These are phyloP conservation scores for Clarias laeviceps DNA, from an alignment of 2,797 vertebrate genomes.

Conservation along the genomic window DNA sequence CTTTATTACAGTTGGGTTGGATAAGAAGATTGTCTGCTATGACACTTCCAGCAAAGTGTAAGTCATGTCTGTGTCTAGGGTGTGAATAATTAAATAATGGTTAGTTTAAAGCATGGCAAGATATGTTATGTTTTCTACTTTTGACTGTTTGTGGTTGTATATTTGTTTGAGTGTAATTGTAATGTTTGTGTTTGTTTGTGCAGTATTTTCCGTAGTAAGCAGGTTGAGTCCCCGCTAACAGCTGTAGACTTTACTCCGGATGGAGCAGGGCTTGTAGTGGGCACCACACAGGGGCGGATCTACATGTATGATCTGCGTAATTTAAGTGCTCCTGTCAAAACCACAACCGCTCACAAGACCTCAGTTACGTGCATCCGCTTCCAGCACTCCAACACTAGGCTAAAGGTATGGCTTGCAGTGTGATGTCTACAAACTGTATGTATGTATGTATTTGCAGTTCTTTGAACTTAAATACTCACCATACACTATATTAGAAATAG, in stretches of 20 bases:
- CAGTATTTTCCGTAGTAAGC: slow-evolving; percentile 86
- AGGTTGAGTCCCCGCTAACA: slow-evolving; percentile 87
- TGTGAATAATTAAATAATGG: not conserved
- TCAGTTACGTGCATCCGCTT: slow-evolving; percentile 91
- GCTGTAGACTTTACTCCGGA: slow-evolving; percentile 91
- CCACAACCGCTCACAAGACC: slow-evolving; percentile 87
- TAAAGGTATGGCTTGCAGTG: slow-evolving; percentile 65
- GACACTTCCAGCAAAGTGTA: slow-evolving; percentile 95
- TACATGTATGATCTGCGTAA: slow-evolving; percentile 96
- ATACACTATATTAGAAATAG: too few relatives aligned
- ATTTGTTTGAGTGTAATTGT: not conserved
- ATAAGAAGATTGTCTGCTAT: slow-evolving; percentile 96
- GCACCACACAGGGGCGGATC: slow-evolving; percentile 91
- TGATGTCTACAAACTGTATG: not conserved
- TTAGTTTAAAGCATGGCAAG: not conserved
- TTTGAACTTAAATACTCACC: not conserved
- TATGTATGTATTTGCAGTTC: not conserved
- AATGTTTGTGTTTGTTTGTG: not conserved
- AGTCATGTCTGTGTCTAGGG: slow-evolving; percentile 51
- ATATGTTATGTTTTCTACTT: not conserved
- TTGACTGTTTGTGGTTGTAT: not conserved
- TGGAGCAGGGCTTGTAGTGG: slow-evolving; percentile 88
- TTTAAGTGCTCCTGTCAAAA: slow-evolving; percentile 82
- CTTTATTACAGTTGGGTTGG: slow-evolving; percentile 90
- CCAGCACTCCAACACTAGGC: slow-evolving; percentile 74